Evolutionary conservation across 92 coral and sea anemone species (phyloP), one percentile per base, ranked within the genome.

Genomic region (Pocillopora meandrina): DNA sequence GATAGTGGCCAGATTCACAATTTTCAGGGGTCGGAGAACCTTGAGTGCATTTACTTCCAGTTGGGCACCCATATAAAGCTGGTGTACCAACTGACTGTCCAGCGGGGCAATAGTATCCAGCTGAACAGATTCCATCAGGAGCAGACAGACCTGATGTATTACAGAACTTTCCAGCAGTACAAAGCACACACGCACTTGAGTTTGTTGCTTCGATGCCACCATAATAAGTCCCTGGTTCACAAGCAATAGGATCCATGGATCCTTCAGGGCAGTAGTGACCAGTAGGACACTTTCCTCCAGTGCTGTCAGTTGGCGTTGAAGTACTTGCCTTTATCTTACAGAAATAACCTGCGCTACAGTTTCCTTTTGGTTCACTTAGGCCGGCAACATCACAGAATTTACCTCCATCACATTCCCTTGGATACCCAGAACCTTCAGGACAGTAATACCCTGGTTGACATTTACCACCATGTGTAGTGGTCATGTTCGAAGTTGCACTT

Each of bases 361-460:
- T 91, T 9, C 93, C 97, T 56, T 86, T 88, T 1, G 99, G 99
- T 55, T 78, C 77, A n/a, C 89, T 85, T 2, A 96, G 97, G 56
- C 96, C 98, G 14, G 84, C 66, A 34, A 86, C 89, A 59, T 85
- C 92, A 77, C 99, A 96, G 82, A 92, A 96, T 69, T 88, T 89
- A 19, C 99, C 99, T 56, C 98, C 99, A 58, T 93, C 93, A 71
- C 99, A 96, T 21, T 89, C 87, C 73, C 21, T 74, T 75, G 94
- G 95, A 58, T 80, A 65, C 17, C 84, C 79, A 47, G 99, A 91
- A 12, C 98, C 99, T 61, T 71, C 84, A 67, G 95, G 96, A 65
- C 99, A 96, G 82, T 92, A 96, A 76, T 89, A 90, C 7, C 99
- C 99, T 42, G 98, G 92, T 67, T 90, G 89, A 58, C 99, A 96